A percentile compares a stretch with the other conserved stretches of the same genome.
Evolutionary conservation across 2,888 invertebrate genomes (phyloP).

Genomic region (Escarpia spicata): DNA sequence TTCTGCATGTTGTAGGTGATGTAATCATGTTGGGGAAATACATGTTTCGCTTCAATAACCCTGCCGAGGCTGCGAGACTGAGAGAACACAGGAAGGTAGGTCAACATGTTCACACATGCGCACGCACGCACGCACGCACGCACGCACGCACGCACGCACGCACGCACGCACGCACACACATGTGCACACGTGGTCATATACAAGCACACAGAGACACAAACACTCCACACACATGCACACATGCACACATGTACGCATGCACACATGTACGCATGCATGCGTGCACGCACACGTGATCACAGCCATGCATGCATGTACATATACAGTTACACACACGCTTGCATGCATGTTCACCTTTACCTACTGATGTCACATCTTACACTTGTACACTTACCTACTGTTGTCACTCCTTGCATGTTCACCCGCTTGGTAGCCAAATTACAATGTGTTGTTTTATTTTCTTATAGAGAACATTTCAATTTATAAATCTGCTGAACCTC

Average conservation of each 20-base stretch:
- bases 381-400: neutral
- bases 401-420: neutral
- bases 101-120: neutral
- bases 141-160: too few relatives aligned
- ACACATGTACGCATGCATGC: neutral
- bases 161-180: too few relatives aligned
- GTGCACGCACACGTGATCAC: neutral
- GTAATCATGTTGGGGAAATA: conserved; percentile 65
- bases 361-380: neutral
- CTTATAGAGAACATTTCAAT: neutral
- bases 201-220: too few relatives aligned
- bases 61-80: conserved; percentile 42
- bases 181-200: too few relatives aligned
- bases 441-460: neutral
- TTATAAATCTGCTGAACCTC: neutral
- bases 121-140: too few relatives aligned
- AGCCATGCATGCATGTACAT: too few relatives aligned
- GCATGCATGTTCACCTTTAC: neutral
- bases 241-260: neutral
- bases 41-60: conserved; percentile 46
- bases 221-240: neutral
- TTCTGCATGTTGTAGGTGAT: conserved; percentile 70
- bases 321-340: too few relatives aligned
- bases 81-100: conserved; percentile 39
- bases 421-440: neutral